Conservation (phyloP, 1,140 invertebrate genomes). For the Cydia amplana region DNA sequence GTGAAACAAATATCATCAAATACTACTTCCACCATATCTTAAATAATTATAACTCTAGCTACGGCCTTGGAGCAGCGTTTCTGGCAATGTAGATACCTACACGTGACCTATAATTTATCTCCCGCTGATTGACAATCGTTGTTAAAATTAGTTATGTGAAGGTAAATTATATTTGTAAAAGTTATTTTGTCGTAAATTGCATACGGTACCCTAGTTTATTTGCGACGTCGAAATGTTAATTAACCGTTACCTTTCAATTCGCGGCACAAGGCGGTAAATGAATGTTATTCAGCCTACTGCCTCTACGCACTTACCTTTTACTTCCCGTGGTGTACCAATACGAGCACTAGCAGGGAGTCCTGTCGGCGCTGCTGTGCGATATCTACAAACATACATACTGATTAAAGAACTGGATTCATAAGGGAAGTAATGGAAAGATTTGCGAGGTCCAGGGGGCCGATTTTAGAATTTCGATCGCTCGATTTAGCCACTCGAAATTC, state of each 20-base stretch:
- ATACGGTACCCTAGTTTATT: constrained; percentile 17
- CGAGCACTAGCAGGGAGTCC: constrained; percentile 47
- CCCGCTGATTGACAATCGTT: too few relatives aligned
- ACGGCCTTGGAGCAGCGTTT: too few relatives aligned
- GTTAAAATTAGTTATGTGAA: too few relatives aligned
- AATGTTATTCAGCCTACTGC: constrained; percentile 39
- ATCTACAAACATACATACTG: not conserved
- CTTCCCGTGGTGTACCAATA: constrained; percentile 51
- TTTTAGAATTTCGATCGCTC: too few relatives aligned
- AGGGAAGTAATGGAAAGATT: too few relatives aligned
- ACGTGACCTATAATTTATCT: too few relatives aligned
- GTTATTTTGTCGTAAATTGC: not conserved
- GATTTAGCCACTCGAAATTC: too few relatives aligned
- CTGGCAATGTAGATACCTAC: too few relatives aligned
- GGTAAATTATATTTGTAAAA: not conserved
- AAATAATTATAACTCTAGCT: too few relatives aligned
- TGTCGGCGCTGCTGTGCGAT: not conserved
- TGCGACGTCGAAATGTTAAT: constrained; percentile 44
- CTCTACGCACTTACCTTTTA: constrained; percentile 50
- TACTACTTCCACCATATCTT: too few relatives aligned
- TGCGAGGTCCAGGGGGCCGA: too few relatives aligned
- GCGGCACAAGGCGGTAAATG: constrained; percentile 37
- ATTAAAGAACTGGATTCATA: not conserved
- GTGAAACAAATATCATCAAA: too few relatives aligned
- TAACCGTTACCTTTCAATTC: constrained; percentile 37